Conservation (phyloP, 2,113 vertebrate species). For the Pygathrix nemaeus region DNA sequence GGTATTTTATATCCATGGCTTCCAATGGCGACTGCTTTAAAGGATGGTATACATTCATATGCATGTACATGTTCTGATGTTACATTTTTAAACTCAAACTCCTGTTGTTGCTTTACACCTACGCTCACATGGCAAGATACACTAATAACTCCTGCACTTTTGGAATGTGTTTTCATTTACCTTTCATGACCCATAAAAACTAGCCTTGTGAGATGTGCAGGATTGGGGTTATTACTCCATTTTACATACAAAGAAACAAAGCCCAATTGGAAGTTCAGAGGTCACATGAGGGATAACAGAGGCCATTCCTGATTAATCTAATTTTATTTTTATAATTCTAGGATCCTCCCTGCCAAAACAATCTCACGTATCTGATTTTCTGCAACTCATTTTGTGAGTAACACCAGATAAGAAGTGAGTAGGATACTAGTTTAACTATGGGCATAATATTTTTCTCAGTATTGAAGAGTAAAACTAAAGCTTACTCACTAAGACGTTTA, state of each 20-base stretch:
- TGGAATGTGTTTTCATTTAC: background rate
- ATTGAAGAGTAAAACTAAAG: slow-evolving; percentile 32
- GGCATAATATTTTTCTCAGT: background rate
- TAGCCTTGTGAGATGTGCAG: background rate
- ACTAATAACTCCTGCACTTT: background rate
- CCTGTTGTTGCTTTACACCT: background rate
- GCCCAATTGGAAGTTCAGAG: background rate
- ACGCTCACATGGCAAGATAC: background rate
- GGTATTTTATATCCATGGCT: background rate
- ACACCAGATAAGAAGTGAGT: background rate
- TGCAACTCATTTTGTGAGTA: background rate
- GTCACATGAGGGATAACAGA: background rate
- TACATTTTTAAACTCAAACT: slow-evolving; percentile 26
- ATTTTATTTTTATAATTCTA: background rate
- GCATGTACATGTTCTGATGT: background rate
- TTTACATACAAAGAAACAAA: slow-evolving; percentile 37
- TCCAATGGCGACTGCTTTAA: background rate
- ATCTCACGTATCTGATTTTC: background rate
- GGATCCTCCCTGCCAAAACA: background rate
- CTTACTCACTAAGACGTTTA: slow-evolving; percentile 24
- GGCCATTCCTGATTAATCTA: background rate
- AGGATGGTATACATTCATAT: background rate
- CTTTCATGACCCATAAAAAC: background rate
- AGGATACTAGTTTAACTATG: background rate
- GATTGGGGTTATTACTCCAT: background rate